Evolutionary conservation across 2,113 vertebrate genomes (phyloP).

Genomic region (crab-eating macaque (Macaca fascicularis)): DNA sequence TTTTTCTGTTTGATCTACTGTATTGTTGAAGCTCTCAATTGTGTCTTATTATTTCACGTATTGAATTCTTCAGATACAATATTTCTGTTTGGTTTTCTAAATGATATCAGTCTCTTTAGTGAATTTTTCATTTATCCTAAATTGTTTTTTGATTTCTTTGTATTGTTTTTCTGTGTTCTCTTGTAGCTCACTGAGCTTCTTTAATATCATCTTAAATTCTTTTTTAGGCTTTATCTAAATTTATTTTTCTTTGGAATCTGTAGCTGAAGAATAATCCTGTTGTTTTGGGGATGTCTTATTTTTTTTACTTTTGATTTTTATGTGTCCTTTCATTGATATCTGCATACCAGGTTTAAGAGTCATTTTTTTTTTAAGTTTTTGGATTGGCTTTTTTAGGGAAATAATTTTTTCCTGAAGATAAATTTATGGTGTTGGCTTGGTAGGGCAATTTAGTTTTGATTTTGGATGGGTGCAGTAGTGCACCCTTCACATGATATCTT

Average conservation of each 20-base stretch:
- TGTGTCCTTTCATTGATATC: not conserved
- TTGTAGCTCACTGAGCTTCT: not conserved
- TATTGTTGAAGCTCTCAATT: not conserved
- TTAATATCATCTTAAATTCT: not conserved
- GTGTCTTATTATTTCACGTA: not conserved
- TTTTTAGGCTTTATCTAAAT: not conserved
- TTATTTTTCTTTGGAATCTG: not conserved
- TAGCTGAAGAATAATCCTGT: not conserved
- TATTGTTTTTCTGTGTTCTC: not conserved
- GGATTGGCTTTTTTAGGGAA: not conserved
- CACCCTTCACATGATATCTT: not conserved
- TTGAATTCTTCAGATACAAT: not conserved
- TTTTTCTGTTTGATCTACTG: not conserved
- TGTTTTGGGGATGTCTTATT: not conserved
- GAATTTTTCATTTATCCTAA: not conserved
- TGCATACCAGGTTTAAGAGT: not conserved
- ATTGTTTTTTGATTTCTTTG: not conserved
- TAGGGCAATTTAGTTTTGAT: not conserved
- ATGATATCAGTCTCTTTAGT: not conserved
- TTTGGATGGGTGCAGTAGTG: not conserved
- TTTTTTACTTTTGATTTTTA: not conserved
- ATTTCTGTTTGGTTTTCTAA: not conserved
- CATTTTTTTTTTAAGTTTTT: not conserved
- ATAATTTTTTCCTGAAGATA: not conserved
- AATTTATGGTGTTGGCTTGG: not conserved